phyloP scores from a whole-genome alignment of 2,113 vertebrate genomes.

The Pantherophis guttatus region DNA sequence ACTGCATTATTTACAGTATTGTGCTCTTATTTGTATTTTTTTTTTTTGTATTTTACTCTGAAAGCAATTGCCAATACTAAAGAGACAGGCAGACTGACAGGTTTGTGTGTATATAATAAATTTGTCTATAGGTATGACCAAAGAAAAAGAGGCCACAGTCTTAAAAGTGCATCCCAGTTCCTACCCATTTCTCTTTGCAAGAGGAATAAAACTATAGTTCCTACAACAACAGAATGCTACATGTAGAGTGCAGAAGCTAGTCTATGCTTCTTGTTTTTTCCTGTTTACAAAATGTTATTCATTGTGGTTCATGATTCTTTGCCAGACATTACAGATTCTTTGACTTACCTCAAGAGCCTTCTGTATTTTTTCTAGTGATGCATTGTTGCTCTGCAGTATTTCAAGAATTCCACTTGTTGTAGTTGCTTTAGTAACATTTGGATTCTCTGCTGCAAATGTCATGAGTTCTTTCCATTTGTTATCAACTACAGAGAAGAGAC shows the following conservation, averaged over 20 bases:
- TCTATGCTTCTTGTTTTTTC: not conserved
- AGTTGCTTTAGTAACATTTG: conserved; percentile 56
- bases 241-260: not conserved
- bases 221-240: not conserved
- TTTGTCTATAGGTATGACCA: not conserved
- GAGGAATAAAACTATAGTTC: not conserved
- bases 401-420: conserved; percentile 52
- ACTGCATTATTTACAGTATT: not conserved
- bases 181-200: not conserved
- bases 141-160: not conserved
- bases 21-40: not conserved
- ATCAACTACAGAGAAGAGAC: conserved; percentile 62
- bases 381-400: conserved; percentile 57
- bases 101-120: not conserved
- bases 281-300: not conserved
- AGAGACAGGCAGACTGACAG: not conserved
- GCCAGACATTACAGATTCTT: not conserved
- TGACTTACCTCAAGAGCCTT: conserved; percentile 69
- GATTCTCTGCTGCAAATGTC: conserved; percentile 51
- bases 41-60: not conserved
- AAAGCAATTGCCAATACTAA: not conserved
- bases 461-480: conserved; percentile 65
- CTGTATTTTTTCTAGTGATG: conserved; percentile 62
- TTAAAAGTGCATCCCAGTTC: not conserved
- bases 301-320: not conserved